These are phyloP conservation scores for Abscondita cerata DNA, from an alignment of 2,888 invertebrate species.

Conservation along the genomic window DNA sequence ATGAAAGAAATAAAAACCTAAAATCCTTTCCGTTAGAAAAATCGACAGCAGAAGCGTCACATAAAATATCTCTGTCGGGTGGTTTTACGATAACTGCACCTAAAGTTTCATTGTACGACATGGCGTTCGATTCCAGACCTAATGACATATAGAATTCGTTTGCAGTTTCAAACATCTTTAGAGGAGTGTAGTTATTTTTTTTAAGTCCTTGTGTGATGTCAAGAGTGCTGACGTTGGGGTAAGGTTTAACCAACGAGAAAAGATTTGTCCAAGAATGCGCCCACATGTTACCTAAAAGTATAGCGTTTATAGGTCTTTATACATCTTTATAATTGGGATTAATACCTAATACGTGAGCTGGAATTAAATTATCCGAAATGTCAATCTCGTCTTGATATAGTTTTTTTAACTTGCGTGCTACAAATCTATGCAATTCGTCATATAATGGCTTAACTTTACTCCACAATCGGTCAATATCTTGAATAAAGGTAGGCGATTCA, in stretches of 20 bases:
- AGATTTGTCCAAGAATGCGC: conserved; percentile 68
- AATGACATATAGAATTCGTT: conserved; percentile 67
- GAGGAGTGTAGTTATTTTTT: conserved; percentile 57
- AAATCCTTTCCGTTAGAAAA: conserved; percentile 71
- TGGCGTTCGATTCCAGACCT: conserved; percentile 66
- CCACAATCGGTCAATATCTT: conserved; percentile 61
- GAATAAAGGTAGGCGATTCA: conserved; percentile 58
- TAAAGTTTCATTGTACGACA: conserved; percentile 62
- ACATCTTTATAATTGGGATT: not conserved
- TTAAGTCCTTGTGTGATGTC: conserved; percentile 63
- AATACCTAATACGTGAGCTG: conserved; percentile 74
- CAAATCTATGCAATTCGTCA: conserved; percentile 68
- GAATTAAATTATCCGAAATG: conserved; percentile 64
- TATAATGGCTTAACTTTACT: conserved; percentile 70
- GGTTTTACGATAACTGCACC: conserved; percentile 66
- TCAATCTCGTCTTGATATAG: conserved; percentile 61
- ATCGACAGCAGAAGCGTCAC: conserved; percentile 74
- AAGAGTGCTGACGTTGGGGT: conserved; percentile 56
- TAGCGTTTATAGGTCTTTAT: not conserved
- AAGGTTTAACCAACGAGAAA: conserved; percentile 61
- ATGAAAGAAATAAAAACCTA: too few species aligned
- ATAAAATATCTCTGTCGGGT: conserved; percentile 64
- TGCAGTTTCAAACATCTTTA: conserved; percentile 65
- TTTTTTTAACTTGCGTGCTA: conserved; percentile 63
- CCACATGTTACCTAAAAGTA: conserved; percentile 68